Evolutionary conservation across 2,797 vertebrate species (phyloP), one percentile per base, ranked within the genome.

Genomic region (Pyrocephalus nanus): DNA sequence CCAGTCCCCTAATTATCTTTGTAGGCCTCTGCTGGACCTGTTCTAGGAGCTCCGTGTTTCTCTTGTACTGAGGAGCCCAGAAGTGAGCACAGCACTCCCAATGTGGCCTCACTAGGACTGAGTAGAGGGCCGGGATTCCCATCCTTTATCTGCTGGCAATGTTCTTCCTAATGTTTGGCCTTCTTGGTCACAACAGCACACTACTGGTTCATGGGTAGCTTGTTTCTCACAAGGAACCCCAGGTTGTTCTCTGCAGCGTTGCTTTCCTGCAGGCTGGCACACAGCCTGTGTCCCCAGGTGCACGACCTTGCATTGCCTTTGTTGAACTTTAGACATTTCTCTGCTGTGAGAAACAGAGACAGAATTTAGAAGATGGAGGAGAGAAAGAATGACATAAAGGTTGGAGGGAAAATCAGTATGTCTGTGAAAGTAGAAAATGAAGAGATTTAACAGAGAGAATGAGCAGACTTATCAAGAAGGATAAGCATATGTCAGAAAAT

Each of bases 271-370:
- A 67, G 47, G 5, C 42, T 1, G 1, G 9, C 2, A 2, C 47
- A 19, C 47, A 75, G 38, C 21, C 5, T 10, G 13, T 18, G 0
- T 47, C 9, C 22, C 11, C 27, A 42, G 0, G 0, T 36, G 26
- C 34, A 70, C 30, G 14, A 36, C 8, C 30, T 40, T 58, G 23
- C 20, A 26, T 14, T 76, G 34, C 5, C 16, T 58, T 71, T 54
- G 14, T 2, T 42, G 34, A n/a, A 60, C 64, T 71, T 77, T 21
- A 47, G 30, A 20, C 2, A 3, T 11, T 32, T 72, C 30, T 66
- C 10, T 58, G 21, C 25, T 40, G 25, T 47, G 26, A 86, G 27
- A 17, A 91, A 36, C 6, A 72, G n/a, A 54, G 8, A 18, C 2
- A 43, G 21, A 82, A 65, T 72, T 81, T 53, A 81, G 15, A 78